Base-by-base conservation (phyloP, 2,797 vertebrate genomes). In the Periparus ater region DNA sequence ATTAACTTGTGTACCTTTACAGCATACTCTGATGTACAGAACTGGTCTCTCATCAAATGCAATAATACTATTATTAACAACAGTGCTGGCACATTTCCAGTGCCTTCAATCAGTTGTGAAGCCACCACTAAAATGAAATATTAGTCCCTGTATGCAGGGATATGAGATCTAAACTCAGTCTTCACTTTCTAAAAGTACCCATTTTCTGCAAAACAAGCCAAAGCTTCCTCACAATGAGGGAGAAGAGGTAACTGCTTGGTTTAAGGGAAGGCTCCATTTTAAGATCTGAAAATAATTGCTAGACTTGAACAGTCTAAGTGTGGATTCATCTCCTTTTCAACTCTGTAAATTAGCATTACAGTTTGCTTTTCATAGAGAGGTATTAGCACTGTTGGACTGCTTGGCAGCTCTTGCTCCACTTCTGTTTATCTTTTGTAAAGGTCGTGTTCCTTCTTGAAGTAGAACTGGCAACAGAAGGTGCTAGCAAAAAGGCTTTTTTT, bases 371-470 rank as follows among this genome's bases (percentile, higher is more conserved):
- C 32, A 36, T 11, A 51, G 53, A 62, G 66, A 80, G 38, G 60
- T 65, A 80, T 89, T 91, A 89, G 42, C 57, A 23, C 57, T 70
- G 63, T 30, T 0, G 5, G 63, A 38, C 48, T 88, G 29, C 62
- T 85, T 91, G 72, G 72, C 72, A 29, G 38, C 26, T 85, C 61
- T 57, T 73, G 25, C 45, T 83, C 20, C 18, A 36, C 47, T 91
- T 72, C 34, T 78, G 73, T 93, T 95, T 95, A 85, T 77, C 61
- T 85, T 95, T 78, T 88, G 58, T 75, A 83, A 94, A 94, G 67
- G 71, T 93, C 7, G 0, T 71, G 57, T 74, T 91, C 75, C 93
- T 72, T 27, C 58, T 88, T 68, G 62, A 38, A 29, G 27, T 63
- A 65, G 72, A 93, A 67, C 32, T 89, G 70, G 84, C 84, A 89